These are phyloP conservation scores for Nothocercus nigrocapillus DNA, from an alignment of 2,113 vertebrate genomes.

Conservation along the genomic window DNA sequence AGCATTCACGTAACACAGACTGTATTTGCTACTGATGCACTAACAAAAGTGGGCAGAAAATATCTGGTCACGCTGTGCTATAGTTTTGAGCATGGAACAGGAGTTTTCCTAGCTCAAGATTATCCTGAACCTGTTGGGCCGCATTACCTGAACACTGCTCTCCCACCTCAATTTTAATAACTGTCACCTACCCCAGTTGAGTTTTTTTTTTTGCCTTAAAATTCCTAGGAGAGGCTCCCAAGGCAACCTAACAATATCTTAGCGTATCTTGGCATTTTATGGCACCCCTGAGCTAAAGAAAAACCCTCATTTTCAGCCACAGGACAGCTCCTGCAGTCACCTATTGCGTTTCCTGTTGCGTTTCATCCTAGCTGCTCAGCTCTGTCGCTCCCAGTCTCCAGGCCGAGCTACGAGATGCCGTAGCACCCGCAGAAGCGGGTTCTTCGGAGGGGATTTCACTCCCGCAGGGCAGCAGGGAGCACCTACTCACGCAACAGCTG, in stretches of 20 bases:
- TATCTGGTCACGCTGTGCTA: too few relatives aligned
- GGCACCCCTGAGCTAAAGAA: neutral
- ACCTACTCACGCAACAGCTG: accelerated
- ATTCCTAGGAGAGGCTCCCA: neutral
- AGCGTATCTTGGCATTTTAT: neutral
- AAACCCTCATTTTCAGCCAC: neutral
- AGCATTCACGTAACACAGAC: too few relatives aligned
- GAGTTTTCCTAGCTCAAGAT: too few relatives aligned
- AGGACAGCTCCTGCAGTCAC: neutral
- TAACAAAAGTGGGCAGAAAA: too few relatives aligned
- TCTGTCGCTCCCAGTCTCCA: neutral
- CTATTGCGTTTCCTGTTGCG: accelerated
- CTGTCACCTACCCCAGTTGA: too few relatives aligned
- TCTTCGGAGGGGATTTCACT: neutral
- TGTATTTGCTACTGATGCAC: too few relatives aligned
- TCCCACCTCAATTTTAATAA: too few relatives aligned
- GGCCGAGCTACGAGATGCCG: neutral
- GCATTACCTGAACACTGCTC: too few relatives aligned
- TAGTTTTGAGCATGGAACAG: neutral
- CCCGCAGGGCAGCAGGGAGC: neutral
- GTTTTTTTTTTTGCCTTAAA: too few relatives aligned
- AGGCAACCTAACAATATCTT: neutral
- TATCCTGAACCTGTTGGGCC: neutral
- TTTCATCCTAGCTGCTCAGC: neutral
- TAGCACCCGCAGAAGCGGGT: accelerated